phyloP scores from a whole-genome alignment of 2,797 vertebrate species.

The Craterocephalus amniculus region DNA sequence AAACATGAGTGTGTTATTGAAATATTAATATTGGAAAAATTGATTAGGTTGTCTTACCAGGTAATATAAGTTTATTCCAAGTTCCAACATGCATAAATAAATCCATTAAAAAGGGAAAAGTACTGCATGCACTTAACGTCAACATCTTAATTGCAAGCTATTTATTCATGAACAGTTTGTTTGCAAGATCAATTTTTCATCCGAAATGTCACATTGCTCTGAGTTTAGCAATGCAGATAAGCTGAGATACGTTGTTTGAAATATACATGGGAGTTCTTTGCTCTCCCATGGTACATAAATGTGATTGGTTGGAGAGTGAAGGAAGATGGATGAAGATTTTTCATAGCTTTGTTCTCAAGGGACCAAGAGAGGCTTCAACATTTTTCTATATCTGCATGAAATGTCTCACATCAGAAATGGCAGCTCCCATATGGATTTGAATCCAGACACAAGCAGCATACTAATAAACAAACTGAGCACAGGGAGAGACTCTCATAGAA shows the following conservation, averaged over 20 bases:
- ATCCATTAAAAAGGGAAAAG: constrained; percentile 40
- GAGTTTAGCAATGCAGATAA: constrained; percentile 64
- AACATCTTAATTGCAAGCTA: constrained; percentile 63
- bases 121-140: constrained; percentile 33
- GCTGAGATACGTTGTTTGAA: constrained; percentile 62
- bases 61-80: constrained; percentile 37
- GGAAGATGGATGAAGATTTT: constrained; percentile 73
- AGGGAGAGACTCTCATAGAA: constrained; percentile 12
- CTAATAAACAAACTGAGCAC: constrained; percentile 51
- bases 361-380: constrained; percentile 55
- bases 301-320: constrained; percentile 62
- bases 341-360: constrained; percentile 67
- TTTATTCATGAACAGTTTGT: constrained; percentile 63
- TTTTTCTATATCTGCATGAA: constrained; percentile 65
- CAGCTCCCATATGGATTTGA: constrained; percentile 69
- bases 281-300: constrained; percentile 59
- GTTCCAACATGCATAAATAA: constrained; percentile 58
- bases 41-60: constrained; percentile 33
- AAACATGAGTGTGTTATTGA: constrained; percentile 11
- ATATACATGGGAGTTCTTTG: constrained; percentile 69
- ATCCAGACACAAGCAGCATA: constrained; percentile 55
- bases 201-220: constrained; percentile 63
- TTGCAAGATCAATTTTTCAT: constrained; percentile 68
- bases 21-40: constrained; percentile 50
- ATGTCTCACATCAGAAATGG: constrained; percentile 72